Conservation (phyloP, 2,797 vertebrate genomes). For the Australoheros facetus region DNA sequence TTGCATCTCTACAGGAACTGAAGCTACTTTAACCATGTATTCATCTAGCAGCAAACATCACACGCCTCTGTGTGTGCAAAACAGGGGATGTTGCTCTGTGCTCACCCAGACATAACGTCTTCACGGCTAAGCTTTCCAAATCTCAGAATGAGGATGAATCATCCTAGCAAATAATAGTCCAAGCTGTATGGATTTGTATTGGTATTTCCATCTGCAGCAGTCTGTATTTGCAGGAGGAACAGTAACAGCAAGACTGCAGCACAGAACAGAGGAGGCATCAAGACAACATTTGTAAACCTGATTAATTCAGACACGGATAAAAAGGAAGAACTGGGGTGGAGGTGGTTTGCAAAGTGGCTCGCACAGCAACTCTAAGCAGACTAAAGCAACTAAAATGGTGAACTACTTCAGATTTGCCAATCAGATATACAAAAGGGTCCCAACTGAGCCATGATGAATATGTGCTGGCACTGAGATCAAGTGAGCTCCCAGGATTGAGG, state of each 20-base stretch:
- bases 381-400: neutral
- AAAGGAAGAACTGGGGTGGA: neutral
- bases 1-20: neutral
- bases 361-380: accelerated
- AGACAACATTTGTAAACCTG: neutral
- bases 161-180: neutral
- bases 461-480: neutral
- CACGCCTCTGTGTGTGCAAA: neutral
- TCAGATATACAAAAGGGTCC: neutral
- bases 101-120: neutral
- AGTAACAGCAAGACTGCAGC: neutral
- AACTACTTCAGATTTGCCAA: neutral
- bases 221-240: neutral
- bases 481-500: neutral
- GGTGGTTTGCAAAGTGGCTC: neutral
- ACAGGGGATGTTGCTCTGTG: neutral
- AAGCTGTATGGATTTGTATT: neutral
- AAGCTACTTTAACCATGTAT: neutral
- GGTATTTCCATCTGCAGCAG: neutral
- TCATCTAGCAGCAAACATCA: neutral
- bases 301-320: neutral
- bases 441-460: neutral
- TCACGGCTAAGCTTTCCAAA: neutral
- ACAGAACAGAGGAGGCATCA: neutral
- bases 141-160: neutral